phyloP scores from a whole-genome alignment of 1,140 invertebrate species.

The Chrysomallon squamiferum region DNA sequence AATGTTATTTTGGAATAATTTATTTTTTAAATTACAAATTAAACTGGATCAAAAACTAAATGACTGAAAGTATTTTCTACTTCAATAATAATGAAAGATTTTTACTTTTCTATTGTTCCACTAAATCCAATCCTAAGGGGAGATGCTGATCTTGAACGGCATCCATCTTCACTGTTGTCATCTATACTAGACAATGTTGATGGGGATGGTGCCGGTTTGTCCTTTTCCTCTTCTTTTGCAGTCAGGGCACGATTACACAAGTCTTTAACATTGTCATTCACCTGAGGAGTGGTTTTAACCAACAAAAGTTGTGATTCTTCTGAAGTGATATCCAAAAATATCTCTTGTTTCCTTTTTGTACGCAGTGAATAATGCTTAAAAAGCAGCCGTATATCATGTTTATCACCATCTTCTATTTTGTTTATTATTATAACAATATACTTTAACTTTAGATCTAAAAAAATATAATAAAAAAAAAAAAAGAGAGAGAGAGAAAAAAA shows the following conservation, averaged over 20 bases:
- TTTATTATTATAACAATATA: constrained; percentile 81
- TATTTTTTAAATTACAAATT: too few relatives aligned
- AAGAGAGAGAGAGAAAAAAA: constrained; percentile 13
- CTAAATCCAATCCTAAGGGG: constrained; percentile 40
- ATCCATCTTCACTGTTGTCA: constrained; percentile 1
- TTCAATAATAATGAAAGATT: too few relatives aligned
- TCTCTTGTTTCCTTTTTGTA: constrained; percentile 40
- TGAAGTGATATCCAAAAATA: constrained; percentile 74
- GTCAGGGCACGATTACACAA: constrained; percentile 8
- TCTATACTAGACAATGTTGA: constrained; percentile 25
- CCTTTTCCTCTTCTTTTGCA: background rate
- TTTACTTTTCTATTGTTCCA: constrained; percentile 52
- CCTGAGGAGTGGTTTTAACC: constrained; percentile 74
- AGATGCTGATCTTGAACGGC: constrained; percentile 24
- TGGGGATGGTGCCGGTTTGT: constrained; percentile 37
- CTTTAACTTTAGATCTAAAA: constrained; percentile 72
- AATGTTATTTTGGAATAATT: too few relatives aligned
- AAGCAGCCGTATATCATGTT: constrained; percentile 68
- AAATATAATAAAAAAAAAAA: constrained; percentile 6
- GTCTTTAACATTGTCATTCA: constrained; percentile 4
- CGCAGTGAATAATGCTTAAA: constrained; percentile 21
- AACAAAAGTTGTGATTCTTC: constrained; percentile 84
- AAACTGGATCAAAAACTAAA: too few relatives aligned
- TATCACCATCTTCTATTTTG: constrained; percentile 71
- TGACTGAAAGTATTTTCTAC: too few relatives aligned